phyloP scores from a whole-genome alignment of 1,140 invertebrate species.

The Zaprionus taronus region DNA sequence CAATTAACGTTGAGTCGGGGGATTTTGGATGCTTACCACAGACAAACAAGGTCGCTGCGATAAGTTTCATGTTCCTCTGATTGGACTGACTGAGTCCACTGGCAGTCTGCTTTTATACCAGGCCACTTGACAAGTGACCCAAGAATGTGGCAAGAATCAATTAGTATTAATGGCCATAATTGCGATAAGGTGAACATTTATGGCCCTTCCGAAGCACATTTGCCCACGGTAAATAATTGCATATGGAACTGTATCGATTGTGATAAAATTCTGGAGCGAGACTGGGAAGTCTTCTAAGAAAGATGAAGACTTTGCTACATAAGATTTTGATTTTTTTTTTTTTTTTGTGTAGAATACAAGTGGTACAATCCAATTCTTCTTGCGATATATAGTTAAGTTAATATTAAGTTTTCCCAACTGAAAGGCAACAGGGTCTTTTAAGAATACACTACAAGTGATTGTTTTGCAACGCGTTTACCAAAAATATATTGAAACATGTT shows the following conservation, averaged over 20 bases:
- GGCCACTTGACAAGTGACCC: not conserved
- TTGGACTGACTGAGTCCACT: not conserved
- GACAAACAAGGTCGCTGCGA: conserved; percentile 54
- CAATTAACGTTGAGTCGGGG: conserved; percentile 27
- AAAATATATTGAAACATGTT: too few relatives aligned
- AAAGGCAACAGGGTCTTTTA: too few relatives aligned
- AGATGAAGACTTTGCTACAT: not conserved
- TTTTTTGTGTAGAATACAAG: too few relatives aligned
- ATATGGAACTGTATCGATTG: not conserved
- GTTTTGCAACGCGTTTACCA: too few relatives aligned
- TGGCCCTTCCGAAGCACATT: conserved; percentile 4
- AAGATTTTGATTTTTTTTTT: too few relatives aligned
- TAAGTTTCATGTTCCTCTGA: conserved; percentile 54
- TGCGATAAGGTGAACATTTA: conserved; percentile 38
- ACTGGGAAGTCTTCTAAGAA: not conserved
- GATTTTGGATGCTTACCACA: conserved; percentile 54
- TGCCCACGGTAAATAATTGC: conserved; percentile 1
- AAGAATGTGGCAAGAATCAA: conserved; percentile 45
- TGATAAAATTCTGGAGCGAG: not conserved
- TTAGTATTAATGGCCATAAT: conserved; percentile 30
- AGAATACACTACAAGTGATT: too few relatives aligned
- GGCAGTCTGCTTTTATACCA: conserved; percentile 50
- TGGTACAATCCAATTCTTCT: too few relatives aligned
- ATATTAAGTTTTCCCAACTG: too few relatives aligned
- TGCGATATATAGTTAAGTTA: too few relatives aligned